A percentile compares a stretch with the other conserved stretches of the same genome.
Evolutionary conservation across 2,797 vertebrate species (phyloP).

Genomic region (Paramormyrops hopkinsi): DNA sequence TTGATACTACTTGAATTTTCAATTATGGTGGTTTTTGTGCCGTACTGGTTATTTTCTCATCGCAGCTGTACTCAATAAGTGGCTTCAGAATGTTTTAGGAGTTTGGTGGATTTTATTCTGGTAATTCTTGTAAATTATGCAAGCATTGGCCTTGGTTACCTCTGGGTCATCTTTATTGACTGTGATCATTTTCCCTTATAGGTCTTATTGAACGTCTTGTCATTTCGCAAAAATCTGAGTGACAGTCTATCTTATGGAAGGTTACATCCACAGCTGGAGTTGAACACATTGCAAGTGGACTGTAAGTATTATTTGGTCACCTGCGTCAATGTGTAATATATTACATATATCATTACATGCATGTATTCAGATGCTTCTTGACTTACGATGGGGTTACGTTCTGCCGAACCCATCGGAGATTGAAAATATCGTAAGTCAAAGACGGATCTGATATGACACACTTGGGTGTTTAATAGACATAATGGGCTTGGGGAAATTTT

Average conservation of each 20-base stretch:
- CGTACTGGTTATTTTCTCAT: neutral
- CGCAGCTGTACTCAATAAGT: neutral
- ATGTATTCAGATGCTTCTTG: neutral
- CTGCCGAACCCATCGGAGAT: neutral
- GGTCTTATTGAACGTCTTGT: conserved; percentile 90
- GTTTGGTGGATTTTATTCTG: neutral
- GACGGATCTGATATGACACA: neutral
- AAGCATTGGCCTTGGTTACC: neutral
- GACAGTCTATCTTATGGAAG: conserved; percentile 85
- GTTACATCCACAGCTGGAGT: conserved; percentile 83
- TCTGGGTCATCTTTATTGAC: neutral
- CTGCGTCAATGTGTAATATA: neutral
- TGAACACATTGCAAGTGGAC: conserved; percentile 80
- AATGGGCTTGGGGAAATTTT: neutral
- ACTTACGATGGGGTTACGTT: neutral
- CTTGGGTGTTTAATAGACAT: neutral
- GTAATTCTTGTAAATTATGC: neutral
- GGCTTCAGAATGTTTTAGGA: neutral
- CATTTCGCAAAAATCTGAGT: conserved; percentile 84
- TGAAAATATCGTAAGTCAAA: neutral
- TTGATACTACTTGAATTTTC: neutral
- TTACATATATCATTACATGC: neutral
- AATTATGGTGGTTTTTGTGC: neutral
- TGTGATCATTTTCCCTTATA: conserved; percentile 40
- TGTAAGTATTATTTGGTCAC: conserved; percentile 65